Evolutionary conservation across 2,888 invertebrate genomes (phyloP).

Genomic region (Pteria penguin): DNA sequence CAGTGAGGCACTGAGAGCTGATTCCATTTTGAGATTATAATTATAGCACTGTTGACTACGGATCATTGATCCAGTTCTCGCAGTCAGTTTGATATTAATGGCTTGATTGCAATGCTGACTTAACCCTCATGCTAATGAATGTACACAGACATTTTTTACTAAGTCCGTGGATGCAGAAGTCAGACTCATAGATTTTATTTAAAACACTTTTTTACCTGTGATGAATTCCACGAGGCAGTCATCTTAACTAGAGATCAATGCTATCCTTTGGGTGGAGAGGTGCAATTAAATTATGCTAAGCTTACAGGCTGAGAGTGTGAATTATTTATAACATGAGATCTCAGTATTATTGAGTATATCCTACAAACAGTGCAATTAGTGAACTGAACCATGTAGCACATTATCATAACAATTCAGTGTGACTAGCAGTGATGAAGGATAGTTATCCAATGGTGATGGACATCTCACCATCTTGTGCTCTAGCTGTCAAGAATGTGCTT

Average conservation of each 20-base stretch:
- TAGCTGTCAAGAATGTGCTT: slow-evolving; percentile 18
- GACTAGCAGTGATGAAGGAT: not conserved
- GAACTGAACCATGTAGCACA: slow-evolving; percentile 4
- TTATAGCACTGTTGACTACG: slow-evolving; percentile 19
- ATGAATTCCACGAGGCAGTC: slow-evolving; percentile 14
- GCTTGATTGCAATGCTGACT: not conserved
- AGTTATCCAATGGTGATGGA: not conserved
- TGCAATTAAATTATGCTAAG: slow-evolving; percentile 61
- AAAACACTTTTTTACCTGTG: slow-evolving; percentile 20
- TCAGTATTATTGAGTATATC: slow-evolving; percentile 12
- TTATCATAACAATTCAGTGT: slow-evolving; percentile 10
- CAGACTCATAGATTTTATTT: not conserved
- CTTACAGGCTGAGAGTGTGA: slow-evolving; percentile 59
- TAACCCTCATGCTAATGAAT: not conserved
- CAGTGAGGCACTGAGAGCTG: not conserved
- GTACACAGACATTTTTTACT: not conserved
- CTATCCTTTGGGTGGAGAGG: slow-evolving; percentile 36
- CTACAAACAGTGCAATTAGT: slow-evolving; percentile 22
- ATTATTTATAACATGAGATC: slow-evolving; percentile 63
- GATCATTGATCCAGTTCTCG: slow-evolving; percentile 26
- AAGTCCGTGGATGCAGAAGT: too few species aligned
- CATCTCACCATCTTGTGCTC: not conserved
- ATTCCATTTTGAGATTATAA: slow-evolving; percentile 27
- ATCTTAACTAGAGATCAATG: slow-evolving; percentile 34
- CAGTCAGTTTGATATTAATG: slow-evolving; percentile 24